Base-by-base conservation (phyloP, 2,113 vertebrate species). In the Gobiocypris rarus region DNA sequence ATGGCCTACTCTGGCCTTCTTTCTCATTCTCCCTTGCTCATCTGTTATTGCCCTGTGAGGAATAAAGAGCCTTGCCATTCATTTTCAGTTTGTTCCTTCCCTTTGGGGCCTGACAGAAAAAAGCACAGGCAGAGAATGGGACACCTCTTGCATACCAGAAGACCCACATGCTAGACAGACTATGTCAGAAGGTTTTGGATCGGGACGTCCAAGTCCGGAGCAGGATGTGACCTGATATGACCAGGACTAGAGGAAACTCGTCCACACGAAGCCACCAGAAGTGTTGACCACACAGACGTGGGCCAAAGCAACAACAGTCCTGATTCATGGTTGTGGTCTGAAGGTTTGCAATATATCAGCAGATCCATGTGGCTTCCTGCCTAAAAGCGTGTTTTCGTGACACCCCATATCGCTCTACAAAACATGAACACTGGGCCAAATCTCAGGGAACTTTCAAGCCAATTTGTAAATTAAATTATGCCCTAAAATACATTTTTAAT, bases 181-280 rank as follows among this genome's bases (percentile, higher is more conserved):
- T 22, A 43, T 22, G 67, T 24, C 14, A 56, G 50, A 74, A 74
- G 38, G 69, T 26, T 45, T 71, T 71, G 69, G 50, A 71, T 24
- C 10, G 28, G 54, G 69, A 54, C 56, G 52, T 59, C 56, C 50
- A 79, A 28, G 86, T 56, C 81, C 81, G 22, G 59, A 52, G 61
- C 56, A 26, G 45, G 56, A 78, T 78, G 74, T 93, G 92, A 92
- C 93, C 93, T 92, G 79, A 90, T 38, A 82, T 90, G 90, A 93
- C 92, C 88, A 83, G 89, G 89, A 88, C 90, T 89, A 86, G 91
- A 89, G 91, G 90, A 91, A 85, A 90, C 90, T 86, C 85, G 89
- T 89, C 83, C 76, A 83, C 90, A 91, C 83, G 89, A 91, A 87
- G 83, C 63, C 71, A 31, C 69, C 78, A 82, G 84, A 86, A 78